These are phyloP conservation scores for Phalanger gymnotis DNA, from an alignment of 2,797 vertebrate species.

Conservation along the genomic window DNA sequence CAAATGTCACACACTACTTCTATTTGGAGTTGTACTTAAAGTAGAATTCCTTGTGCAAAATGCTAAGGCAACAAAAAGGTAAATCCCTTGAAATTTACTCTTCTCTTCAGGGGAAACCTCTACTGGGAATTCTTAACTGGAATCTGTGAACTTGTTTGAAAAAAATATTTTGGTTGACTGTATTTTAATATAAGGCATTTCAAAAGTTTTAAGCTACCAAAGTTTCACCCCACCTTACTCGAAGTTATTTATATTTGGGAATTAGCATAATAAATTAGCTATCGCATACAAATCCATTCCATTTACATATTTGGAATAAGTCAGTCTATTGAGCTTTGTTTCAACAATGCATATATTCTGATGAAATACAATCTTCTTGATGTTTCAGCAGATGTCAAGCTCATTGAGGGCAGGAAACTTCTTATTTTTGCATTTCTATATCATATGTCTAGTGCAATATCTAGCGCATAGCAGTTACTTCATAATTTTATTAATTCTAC, in stretches of 20 bases:
- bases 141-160: not conserved
- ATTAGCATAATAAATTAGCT: not conserved
- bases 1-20: not conserved
- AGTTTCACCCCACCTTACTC: not conserved
- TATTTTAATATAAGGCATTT: not conserved
- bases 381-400: not conserved
- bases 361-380: not conserved
- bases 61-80: not conserved
- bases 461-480: not conserved
- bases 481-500: not conserved
- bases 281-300: not conserved
- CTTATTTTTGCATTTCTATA: not conserved
- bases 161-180: not conserved
- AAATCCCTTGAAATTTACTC: not conserved
- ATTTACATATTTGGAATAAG: not conserved
- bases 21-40: not conserved
- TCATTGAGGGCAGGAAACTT: not conserved
- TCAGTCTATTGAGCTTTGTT: not conserved
- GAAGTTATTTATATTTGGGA: not conserved
- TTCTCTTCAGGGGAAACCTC: not conserved
- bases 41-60: not conserved
- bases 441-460: not conserved
- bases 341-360: not conserved
- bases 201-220: not conserved
- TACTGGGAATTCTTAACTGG: not conserved